Evolutionary conservation across 2,888 invertebrate genomes (phyloP), one percentile per base, ranked within the genome.

Genomic region (Schizaphis graminum): DNA sequence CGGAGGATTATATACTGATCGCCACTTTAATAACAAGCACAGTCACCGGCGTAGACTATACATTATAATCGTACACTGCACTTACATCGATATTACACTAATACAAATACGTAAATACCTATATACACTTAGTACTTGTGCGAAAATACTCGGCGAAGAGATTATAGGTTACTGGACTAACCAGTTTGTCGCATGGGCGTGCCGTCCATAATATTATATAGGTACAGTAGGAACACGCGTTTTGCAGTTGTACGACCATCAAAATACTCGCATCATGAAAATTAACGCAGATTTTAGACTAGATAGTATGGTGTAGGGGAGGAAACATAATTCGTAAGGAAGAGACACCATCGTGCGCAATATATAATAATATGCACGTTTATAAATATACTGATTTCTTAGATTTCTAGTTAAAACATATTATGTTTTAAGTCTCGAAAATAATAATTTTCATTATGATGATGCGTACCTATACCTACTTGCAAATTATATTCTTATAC

Each of bases 161-260:
- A 87, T 61, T 92, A 92, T 47, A 57, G 47, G 86, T 85, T 91
- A 86, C 86, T 41, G 91, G 91, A 92, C 61, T 92, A 86, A 92
- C 91, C 89, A 84, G 93, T 93, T 89, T 21, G 41, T 89, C 7
- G 67, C 85, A 77, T 56, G 41, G 5, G 13, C 89, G 35, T n/a
- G 11, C 35, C 21, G 56, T 26, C 11, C 11, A 26, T 28, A 85
- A 26, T 21, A 53, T 44, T 44, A 44, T 47, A 47, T 47, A 47
- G 44, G 44, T 7, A 47, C 44, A 47, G 44, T 35, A 35, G 21
- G 77, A n/a, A 35, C 35, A 77, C 41, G 21, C 35, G 35, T 11
- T 16, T n/a, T 84, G 84, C 41, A 41, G n/a, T 41, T 41, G 26
- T 26, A 57, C 57, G 57, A 57, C 26, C 57, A 26, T 57, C 57